Conservation (phyloP, 1,140 invertebrate species). For the Cydia strobilella region DNA sequence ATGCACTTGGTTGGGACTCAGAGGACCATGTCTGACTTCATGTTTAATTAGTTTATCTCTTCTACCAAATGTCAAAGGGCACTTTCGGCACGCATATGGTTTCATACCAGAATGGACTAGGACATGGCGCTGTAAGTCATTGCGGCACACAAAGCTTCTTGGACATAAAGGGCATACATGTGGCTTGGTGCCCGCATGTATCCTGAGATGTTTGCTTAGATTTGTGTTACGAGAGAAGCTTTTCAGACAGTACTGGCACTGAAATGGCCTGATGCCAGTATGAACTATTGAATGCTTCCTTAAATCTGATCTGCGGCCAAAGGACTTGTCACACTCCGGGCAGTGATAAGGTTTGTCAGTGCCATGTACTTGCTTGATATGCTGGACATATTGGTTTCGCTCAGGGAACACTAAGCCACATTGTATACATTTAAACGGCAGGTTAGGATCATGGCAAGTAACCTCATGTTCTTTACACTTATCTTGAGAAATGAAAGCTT, state of each 20-base stretch:
- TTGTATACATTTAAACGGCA: constrained; percentile 81
- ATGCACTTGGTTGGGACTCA: constrained; percentile 46
- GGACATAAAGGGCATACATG: constrained; percentile 88
- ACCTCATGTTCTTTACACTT: constrained; percentile 82
- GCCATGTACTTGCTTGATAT: constrained; percentile 83
- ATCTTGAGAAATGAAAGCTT: constrained; percentile 82
- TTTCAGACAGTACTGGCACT: constrained; percentile 85
- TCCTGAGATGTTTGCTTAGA: constrained; percentile 91
- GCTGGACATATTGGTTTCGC: constrained; percentile 81
- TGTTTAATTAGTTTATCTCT: constrained; percentile 83
- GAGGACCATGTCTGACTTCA: constrained; percentile 79
- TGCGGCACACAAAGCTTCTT: constrained; percentile 86
- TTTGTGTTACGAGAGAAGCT: constrained; percentile 89
- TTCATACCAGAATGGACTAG: constrained; percentile 87
- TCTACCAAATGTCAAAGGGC: constrained; percentile 84
- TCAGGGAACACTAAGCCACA: constrained; percentile 81
- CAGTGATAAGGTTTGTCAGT: constrained; percentile 84
- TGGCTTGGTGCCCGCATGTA: constrained; percentile 85
- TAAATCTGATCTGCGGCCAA: constrained; percentile 83
- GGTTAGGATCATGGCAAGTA: constrained; percentile 78
- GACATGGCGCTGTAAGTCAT: constrained; percentile 85
- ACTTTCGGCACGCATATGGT: constrained; percentile 84
- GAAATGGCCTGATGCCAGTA: constrained; percentile 85
- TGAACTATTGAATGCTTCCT: constrained; percentile 87
- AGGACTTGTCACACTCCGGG: constrained; percentile 83